Evolutionary conservation across 2,113 vertebrate species (phyloP), one percentile per base, ranked within the genome.

Genomic region (Ranitomeya variabilis): DNA sequence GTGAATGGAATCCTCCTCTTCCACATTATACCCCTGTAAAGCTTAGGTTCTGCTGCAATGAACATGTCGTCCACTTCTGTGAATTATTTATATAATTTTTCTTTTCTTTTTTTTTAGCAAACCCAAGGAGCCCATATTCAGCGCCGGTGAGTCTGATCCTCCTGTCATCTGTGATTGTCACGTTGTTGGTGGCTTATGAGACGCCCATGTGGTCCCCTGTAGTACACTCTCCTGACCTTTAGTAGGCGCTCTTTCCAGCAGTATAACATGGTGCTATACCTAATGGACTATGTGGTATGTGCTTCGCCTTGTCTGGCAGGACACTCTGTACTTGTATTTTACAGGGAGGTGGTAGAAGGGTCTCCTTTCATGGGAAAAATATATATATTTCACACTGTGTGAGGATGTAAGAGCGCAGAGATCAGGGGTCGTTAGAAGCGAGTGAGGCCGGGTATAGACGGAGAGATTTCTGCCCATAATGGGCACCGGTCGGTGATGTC

Each of bases 51-150:
- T 37, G 3, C 3, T 45, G 37, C 37, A 45, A 45, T 45, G 18
- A 19, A 64, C 21, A 13, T 26, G 7, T 13, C 10, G 2, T 26
- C 10, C 37, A 9, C 2, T 11, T 74, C 31, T 74, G 23, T 23
- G 18, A 8, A 54, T 45, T 26, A 6, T 31, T 69, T 26, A 26
- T 60, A 37, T 19, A 9, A 23, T 23, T 59, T 21, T 86, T 74
- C 21, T 76, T 23, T 69, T 90, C 94, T 90, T 4, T 92, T 92
- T 93, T 92, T 86, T 90, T 96, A 99, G 98, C 95, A 99, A 98
- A 95, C 97, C 96, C 93, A 99, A 96, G 96, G 98, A 99, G 74
- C 97, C 98, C 10, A 95, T 99, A 87, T 99, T 99, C 96, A 99
- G 96, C 87, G 95, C 97, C 96, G 98, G 98, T 99, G 97, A 96